Percentiles rank a stretch among this genome's conserved stretches.
phyloP scores from a whole-genome alignment of 2,797 vertebrate species.

The Pangasius djambal region DNA sequence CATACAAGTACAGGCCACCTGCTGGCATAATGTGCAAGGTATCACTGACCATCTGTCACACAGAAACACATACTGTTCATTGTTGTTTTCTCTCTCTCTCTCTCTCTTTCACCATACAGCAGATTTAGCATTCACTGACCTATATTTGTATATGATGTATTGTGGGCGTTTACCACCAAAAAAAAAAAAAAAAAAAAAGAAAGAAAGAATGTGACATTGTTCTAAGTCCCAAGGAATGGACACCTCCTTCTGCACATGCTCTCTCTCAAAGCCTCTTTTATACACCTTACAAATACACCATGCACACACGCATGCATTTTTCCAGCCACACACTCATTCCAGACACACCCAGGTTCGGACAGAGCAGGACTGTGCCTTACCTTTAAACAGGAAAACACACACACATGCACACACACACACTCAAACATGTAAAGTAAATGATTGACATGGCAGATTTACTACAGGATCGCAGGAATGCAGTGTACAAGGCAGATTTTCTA shows the following conservation, averaged over 20 bases:
- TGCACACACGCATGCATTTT: slow-evolving; percentile 68
- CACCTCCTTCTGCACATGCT: slow-evolving; percentile 5
- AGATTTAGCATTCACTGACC: neutral
- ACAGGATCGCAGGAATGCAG: neutral
- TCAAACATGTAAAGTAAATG: slow-evolving; percentile 27
- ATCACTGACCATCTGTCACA: slow-evolving; percentile 70
- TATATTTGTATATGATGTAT: neutral
- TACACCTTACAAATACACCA: slow-evolving; percentile 65
- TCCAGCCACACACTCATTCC: slow-evolving; percentile 72
- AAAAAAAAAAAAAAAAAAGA: neutral
- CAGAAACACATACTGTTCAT: neutral
- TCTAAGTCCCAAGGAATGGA: neutral
- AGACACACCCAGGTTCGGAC: slow-evolving; percentile 69
- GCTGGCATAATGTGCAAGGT: slow-evolving; percentile 48
- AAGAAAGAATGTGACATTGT: neutral
- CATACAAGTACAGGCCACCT: slow-evolving; percentile 32
- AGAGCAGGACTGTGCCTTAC: slow-evolving; percentile 48
- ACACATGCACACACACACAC: slow-evolving; percentile 25
- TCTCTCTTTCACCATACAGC: neutral
- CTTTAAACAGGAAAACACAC: slow-evolving; percentile 33
- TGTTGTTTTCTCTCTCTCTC: neutral
- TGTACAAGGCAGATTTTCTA: neutral
- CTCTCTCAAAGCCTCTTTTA: slow-evolving; percentile 74
- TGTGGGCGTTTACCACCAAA: neutral
- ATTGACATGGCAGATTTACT: slow-evolving; percentile 5